Evolutionary conservation across 2,888 invertebrate species (phyloP).

Genomic region (Oxyteleia sp.): DNA sequence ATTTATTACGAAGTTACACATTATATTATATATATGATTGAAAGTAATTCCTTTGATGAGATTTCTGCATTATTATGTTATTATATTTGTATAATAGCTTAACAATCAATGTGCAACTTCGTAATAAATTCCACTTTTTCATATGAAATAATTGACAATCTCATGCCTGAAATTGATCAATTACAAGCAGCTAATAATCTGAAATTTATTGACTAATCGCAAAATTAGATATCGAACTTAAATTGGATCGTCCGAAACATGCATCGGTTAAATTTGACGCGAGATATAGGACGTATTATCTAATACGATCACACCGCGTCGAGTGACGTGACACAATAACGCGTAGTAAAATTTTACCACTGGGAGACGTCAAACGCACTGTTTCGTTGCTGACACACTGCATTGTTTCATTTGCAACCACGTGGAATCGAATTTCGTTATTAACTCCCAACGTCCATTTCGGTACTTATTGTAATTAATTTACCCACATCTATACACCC

Average conservation of each 20-base stretch:
- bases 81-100: no score
- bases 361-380: conserved; percentile 45
- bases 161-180: background rate
- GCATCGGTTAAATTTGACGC: conserved; percentile 28
- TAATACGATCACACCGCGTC: conserved; percentile 39
- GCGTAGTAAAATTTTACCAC: conserved; percentile 45
- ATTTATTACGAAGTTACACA: no score
- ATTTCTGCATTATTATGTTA: no score
- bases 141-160: background rate
- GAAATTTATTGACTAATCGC: conserved; percentile 11
- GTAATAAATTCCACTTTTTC: no score
- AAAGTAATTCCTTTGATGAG: no score
- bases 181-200: background rate
- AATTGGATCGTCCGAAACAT: conserved; percentile 10
- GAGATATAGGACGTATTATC: conserved; percentile 47
- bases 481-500: no score
- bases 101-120: no score
- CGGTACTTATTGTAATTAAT: conserved; percentile 27
- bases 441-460: conserved; percentile 18
- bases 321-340: conserved; percentile 38
- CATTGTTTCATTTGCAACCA: conserved; percentile 30
- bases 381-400: conserved; percentile 32
- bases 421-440: conserved; percentile 32
- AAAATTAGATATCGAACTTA: conserved; percentile 17
- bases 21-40: no score